A percentile compares a stretch with the other conserved stretches of the same genome.
Conservation (phyloP, 2,888 invertebrate genomes). For the Campaea margaritaria region DNA sequence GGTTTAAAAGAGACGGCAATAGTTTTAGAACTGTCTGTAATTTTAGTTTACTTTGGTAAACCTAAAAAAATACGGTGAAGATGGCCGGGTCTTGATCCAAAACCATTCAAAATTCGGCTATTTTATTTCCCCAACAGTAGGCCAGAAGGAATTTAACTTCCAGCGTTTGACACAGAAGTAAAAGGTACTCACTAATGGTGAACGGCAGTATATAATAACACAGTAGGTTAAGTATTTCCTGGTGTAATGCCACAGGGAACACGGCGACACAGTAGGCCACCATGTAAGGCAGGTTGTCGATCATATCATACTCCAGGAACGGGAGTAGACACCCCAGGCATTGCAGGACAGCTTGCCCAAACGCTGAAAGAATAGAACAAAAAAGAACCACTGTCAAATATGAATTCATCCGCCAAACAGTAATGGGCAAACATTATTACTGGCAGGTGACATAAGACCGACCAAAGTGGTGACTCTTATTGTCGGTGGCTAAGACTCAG, state of each 20-base stretch:
- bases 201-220: constrained; percentile 98
- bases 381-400: neutral
- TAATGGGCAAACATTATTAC: neutral
- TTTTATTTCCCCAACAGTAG: no score
- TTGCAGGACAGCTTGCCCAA: constrained; percentile 97
- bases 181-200: constrained; percentile 92
- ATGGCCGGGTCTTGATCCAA: no score
- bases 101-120: no score
- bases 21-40: no score
- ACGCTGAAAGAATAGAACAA: constrained; percentile 85
- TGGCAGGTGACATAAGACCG: no score
- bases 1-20: no score
- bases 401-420: neutral
- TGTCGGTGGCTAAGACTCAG: neutral
- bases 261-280: constrained; percentile 97
- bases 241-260: constrained; percentile 95
- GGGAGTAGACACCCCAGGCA: constrained; percentile 97
- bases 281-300: constrained; percentile 97
- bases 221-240: constrained; percentile 96
- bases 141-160: no score
- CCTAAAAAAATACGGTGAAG: no score
- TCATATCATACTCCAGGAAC: constrained; percentile 97
- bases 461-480: no score
- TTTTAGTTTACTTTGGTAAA: no score
- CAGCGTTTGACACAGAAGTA: no score